Evolutionary conservation across 1,140 invertebrate genomes (phyloP), one percentile per base, ranked within the genome.

Genomic region (Macrosteles quadrilineatus): DNA sequence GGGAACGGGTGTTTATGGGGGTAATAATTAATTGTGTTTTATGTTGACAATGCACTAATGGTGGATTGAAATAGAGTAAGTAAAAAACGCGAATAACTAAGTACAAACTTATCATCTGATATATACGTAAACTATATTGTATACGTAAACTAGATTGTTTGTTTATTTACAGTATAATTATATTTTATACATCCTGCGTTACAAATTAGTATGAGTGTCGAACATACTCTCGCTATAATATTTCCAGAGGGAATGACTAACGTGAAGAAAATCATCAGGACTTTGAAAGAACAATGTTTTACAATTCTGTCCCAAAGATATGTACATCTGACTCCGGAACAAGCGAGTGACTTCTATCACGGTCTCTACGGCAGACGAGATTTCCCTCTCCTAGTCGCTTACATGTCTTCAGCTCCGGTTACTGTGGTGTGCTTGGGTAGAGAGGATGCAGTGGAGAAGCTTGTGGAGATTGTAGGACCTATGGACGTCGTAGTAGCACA

Each of bases 261-360:
- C 23, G 25, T 2, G 25, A 59, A 30, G 27, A 25, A 59, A 29
- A 59, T 59, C 6, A 27, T 59, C 21, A 6, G 4, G 2, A 25
- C 4, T 27, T 9, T 59, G 6, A 63, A 53, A 25, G 53, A 65
- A 19, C 19, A 50, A 29, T 2, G 47, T 47, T 73, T 50, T 64
- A 68, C 76, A 53, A 75, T 83, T 71, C 77, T 77, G 45, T 82
- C 91, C 83, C 87, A 85, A 75, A 83, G 90, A 70, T 83, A 83
- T 75, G 77, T 95, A 0, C 85, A 85, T 36, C 81, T 96, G 69
- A 91, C 90, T 2, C 88, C 90, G 0, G 92, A 94, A 79, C 87
- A 94, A 77, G 90, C 88, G 0, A 91, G 91, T 2, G 91, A 95
- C 78, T 89, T 95, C 71, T 94, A 93, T 79, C 81, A 81, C 0